Evolutionary conservation across 1,140 invertebrate species (phyloP).

Genomic region (Bombus confusus): DNA sequence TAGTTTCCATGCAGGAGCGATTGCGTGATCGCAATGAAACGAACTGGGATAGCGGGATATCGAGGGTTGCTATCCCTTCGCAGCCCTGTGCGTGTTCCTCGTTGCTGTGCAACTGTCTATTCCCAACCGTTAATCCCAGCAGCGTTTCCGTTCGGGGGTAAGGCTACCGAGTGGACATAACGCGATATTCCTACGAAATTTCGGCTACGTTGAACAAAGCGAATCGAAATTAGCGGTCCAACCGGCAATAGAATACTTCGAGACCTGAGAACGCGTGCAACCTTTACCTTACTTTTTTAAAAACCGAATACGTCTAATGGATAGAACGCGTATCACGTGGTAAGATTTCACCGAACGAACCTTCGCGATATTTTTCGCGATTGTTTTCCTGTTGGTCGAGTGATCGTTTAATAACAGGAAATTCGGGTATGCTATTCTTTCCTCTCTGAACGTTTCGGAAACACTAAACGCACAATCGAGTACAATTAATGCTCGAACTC

Average conservation of each 20-base stretch:
- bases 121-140: conserved; percentile 24
- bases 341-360: no score
- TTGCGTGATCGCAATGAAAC: conserved; percentile 12
- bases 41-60: conserved; percentile 9
- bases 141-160: conserved; percentile 3
- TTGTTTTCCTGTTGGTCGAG: neutral
- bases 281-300: rapidly evolving
- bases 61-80: conserved; percentile 5
- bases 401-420: neutral
- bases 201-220: neutral
- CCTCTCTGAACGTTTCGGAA: neutral
- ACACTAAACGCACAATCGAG: neutral
- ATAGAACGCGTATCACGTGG: no score
- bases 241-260: no score
- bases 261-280: rapidly evolving
- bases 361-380: neutral
- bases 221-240: neutral
- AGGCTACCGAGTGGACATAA: conserved; percentile 6
- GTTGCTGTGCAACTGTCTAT: conserved; percentile 11
- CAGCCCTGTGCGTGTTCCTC: conserved; percentile 4
- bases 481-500: neutral
- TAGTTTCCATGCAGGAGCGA: neutral
- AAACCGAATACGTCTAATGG: no score
- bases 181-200: conserved; percentile 13
- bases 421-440: neutral